phyloP scores from a whole-genome alignment of 2,797 vertebrate genomes.

The Gymnoscopelus microlampas region DNA sequence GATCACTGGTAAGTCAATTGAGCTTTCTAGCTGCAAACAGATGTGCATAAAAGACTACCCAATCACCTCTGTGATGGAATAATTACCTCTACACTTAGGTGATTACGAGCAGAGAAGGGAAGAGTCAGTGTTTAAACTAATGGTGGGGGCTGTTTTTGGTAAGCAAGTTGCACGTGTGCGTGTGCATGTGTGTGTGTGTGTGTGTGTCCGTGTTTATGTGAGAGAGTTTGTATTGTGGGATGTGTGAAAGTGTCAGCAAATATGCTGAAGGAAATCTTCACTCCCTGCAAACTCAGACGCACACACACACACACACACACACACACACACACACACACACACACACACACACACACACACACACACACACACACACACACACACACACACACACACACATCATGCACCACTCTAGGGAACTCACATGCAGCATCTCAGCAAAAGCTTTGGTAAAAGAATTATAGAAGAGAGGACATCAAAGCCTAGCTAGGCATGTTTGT shows the following conservation, averaged over 20 bases:
- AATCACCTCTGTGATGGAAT: slow-evolving; percentile 32
- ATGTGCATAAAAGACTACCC: slow-evolving; percentile 20
- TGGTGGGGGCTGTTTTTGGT: slow-evolving; percentile 19
- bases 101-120: slow-evolving; percentile 27
- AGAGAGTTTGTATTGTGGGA: too few species aligned
- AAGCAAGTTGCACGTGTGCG: slow-evolving; percentile 26
- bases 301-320: not conserved
- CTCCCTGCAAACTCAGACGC: not conserved
- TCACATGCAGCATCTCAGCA: slow-evolving; percentile 34
- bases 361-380: not conserved
- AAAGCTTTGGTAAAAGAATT: slow-evolving; percentile 34
- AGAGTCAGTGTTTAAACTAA: slow-evolving; percentile 30
- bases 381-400: not conserved
- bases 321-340: too few species aligned
- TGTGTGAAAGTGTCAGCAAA: too few species aligned
- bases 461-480: slow-evolving; percentile 20
- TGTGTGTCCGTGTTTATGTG: too few species aligned
- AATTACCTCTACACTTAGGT: slow-evolving; percentile 30
- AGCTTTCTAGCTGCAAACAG: slow-evolving; percentile 1
- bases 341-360: not conserved
- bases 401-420: slow-evolving; percentile 16
- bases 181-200: not conserved
- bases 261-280: too few species aligned
- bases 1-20: slow-evolving; percentile 34
- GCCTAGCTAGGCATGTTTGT: slow-evolving; percentile 18